A percentile compares a stretch with the other conserved stretches of the same genome.
These are phyloP conservation scores for Salpingus planirostris DNA, from an alignment of 2,888 invertebrate species.

Conservation along the genomic window DNA sequence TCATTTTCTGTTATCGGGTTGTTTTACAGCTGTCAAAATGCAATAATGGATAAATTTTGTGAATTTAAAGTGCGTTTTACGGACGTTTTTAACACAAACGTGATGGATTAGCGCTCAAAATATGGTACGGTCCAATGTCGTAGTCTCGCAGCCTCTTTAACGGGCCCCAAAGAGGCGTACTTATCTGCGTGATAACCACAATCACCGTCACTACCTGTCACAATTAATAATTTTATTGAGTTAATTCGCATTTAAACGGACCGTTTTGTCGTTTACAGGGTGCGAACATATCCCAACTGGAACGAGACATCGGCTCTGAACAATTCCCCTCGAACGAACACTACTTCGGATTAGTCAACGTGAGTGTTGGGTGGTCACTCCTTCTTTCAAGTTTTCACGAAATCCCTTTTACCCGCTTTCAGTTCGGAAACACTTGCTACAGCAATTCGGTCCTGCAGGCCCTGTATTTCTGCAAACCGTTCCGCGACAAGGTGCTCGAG, in stretches of 20 bases:
- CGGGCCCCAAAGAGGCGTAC: too few species aligned
- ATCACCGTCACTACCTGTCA: constrained; percentile 9
- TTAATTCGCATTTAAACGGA: constrained; percentile 7
- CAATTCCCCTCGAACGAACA: constrained; percentile 98
- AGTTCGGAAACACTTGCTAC: constrained; percentile 99
- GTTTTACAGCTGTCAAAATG: constrained; percentile 35
- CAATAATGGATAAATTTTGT: constrained; percentile 40
- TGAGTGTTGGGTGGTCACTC: constrained; percentile 48
- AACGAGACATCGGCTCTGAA: constrained; percentile 98
- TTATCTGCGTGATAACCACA: constrained; percentile 9
- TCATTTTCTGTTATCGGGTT: too few species aligned
- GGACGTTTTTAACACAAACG: constrained; percentile 38
- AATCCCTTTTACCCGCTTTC: too few species aligned
- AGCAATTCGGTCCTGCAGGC: constrained; percentile 99
- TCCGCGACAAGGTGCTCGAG: constrained; percentile 95
- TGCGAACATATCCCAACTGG: constrained; percentile 97
- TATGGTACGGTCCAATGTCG: constrained; percentile 32
- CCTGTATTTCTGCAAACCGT: constrained; percentile 97
- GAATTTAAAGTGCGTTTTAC: constrained; percentile 37
- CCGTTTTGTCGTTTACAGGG: constrained; percentile 34
- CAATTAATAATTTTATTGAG: constrained; percentile 14
- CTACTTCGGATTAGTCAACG: constrained; percentile 99
- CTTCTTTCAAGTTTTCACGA: constrained; percentile 4
- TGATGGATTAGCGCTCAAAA: constrained; percentile 41
- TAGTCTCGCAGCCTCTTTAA: not conserved